Base-by-base conservation (phyloP, 2,113 vertebrate species). In the Caranx melampygus region DNA sequence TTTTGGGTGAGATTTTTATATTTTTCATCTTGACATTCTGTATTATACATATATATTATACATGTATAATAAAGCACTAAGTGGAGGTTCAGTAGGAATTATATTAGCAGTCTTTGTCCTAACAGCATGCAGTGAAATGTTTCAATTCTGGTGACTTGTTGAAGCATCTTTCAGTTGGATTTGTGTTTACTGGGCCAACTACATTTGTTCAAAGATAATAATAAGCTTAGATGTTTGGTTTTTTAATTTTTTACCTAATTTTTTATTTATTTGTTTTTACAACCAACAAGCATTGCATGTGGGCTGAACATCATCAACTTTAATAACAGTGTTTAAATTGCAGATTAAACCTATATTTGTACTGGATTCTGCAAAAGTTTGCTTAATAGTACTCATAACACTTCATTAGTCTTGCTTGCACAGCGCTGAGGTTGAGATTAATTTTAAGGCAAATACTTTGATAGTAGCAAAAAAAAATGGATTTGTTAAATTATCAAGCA, bases 11-110 rank as follows among this genome's bases (percentile, higher is more conserved):
- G 45, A 74, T 82, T 82, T 85, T 85, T 59, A 57, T 66, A 61
- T 78, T 79, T 68, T 72, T 81, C 40, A 67, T 66, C 16, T 34
- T 49, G 66, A 80, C 57, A 63, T 82, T 79, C 70, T 75, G 57
- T 54, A 87, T 90, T 78, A 82, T 52, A 61, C 66, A 60, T 72
- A 88, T 90, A 26, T 54, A 87, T 90, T 78, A 82, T 52, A 61
- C 66, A 60, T 72, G 87, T 90, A 26, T 85, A 80, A 70, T 87
- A 67, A 79, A 87, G 80, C 77, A 73, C 74, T 45, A 44, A 76
- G 69, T 55, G n/a, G 42, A 76, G 54, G 60, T 80, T 89, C 72
- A 62, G 58, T 51, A 37, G 63, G 58, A 85, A 85, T 68, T 42
- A 12, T 71, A 82, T 78, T 72, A 66, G 62, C 59, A 34, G 44